Base-by-base conservation (phyloP, 2,113 vertebrate species). In the Zeus faber region DNA sequence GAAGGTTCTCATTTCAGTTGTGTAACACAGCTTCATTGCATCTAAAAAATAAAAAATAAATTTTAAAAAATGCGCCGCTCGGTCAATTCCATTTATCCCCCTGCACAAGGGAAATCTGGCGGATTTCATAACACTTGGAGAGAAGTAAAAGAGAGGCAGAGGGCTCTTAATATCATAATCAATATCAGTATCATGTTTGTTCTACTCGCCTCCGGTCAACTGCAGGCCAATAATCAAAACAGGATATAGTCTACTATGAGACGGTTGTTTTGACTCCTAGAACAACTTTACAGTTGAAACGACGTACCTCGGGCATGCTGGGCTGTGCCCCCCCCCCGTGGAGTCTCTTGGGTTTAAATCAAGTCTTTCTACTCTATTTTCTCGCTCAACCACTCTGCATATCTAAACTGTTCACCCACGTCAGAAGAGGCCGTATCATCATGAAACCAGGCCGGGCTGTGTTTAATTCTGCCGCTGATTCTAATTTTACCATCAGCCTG, bases 341-440 rank as follows among this genome's bases (percentile, higher is more conserved):
- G n/a, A n/a, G 39, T 40, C 26, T 51, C 29, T 16, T 22, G 22
- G 24, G 21, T 5, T 43, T 1, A 16, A 45, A 62, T n/a, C 26
- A n/a, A 65, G 43, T 20, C 46, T n/a, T 63, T 62, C 44, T 20
- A 39, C 40, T 50, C 33, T 49, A 31, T 44, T 44, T 58, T 31
- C 48, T 58, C 25, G 17, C 51, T 70, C 60, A 58, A 35, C 50
- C 58, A 66, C 63, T 67, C 69, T 44, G 18, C 53, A 72, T 62
- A 67, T 21, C 23, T 18, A 56, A 55, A 49, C 52, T 24, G 18
- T 62, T 23, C 37, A 47, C 13, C 4, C 53, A 1, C 35, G 57
- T 35, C 25, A 22, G 24, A 24, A 8, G 33, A 22, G 25, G 44
- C 9, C 10, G 35, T 59, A 16, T 53, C 49, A 11, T 31, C 16